Conservation (phyloP, 1,140 invertebrate genomes). For the Brachionus asplanchnoidis region DNA sequence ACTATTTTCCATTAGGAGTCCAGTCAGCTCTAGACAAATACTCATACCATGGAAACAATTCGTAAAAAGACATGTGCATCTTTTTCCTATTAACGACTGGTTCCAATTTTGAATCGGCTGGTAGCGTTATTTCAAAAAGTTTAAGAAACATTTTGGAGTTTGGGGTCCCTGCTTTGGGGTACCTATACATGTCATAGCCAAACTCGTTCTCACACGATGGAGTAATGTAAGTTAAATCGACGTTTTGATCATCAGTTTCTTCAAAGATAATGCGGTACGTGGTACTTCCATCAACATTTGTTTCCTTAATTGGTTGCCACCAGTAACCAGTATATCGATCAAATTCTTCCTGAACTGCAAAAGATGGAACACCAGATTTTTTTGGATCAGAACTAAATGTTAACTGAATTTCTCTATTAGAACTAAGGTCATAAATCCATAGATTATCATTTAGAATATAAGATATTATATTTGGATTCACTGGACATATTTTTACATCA, state of each 20-base stretch:
- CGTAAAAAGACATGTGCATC: conserved; percentile 47
- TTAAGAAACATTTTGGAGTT: conserved; percentile 84
- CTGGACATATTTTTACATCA: conserved; percentile 34
- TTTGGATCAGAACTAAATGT: conserved; percentile 12
- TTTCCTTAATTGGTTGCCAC: conserved; percentile 73
- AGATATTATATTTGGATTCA: not conserved
- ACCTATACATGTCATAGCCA: conserved; percentile 81
- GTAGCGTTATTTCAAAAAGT: conserved; percentile 74
- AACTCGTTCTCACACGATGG: conserved; percentile 70
- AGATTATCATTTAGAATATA: conserved; percentile 37
- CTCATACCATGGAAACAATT: conserved; percentile 81
- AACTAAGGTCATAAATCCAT: conserved; percentile 4
- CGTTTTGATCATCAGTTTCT: conserved; percentile 88
- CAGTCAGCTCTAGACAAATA: conserved; percentile 88
- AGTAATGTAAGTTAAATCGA: conserved; percentile 82
- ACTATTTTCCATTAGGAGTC: conserved; percentile 81
- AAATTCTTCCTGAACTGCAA: conserved; percentile 97
- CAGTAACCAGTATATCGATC: conserved; percentile 89
- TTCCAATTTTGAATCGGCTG: not conserved
- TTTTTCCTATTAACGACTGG: conserved; percentile 45
- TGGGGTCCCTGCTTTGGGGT: conserved; percentile 79
- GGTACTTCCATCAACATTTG: conserved; percentile 58
- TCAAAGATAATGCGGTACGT: conserved; percentile 85
- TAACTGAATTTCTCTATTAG: not conserved
- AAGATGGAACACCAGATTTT: conserved; percentile 77